Conservation (phyloP, 2,888 invertebrate genomes). For the Prosopocoilus inquinatus region DNA sequence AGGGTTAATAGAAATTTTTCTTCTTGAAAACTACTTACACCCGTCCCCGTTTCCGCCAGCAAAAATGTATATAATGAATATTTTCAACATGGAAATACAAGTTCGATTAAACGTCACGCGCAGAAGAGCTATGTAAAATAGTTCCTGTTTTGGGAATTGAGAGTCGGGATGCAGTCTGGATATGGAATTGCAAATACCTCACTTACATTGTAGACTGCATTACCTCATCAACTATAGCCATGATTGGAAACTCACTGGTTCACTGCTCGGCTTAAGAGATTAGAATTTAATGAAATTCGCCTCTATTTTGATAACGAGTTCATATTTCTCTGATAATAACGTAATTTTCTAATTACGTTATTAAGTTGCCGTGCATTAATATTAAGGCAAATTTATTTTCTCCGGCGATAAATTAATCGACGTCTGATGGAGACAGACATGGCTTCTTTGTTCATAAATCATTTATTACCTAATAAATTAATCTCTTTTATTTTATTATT, state of each 20-base stretch:
- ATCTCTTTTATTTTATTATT: too few species aligned
- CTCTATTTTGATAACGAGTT: slow-evolving; percentile 5
- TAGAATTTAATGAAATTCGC: slow-evolving; percentile 5
- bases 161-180: slow-evolving; percentile 5
- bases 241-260: slow-evolving; percentile 5
- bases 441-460: too few species aligned
- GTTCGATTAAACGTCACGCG: slow-evolving; percentile 28
- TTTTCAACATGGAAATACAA: slow-evolving; percentile 14
- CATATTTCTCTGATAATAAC: slow-evolving; percentile 5
- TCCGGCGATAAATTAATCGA: not conserved
- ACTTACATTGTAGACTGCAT: slow-evolving; percentile 5
- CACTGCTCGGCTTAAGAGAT: slow-evolving; percentile 5
- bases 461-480: too few species aligned
- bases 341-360: slow-evolving; percentile 2
- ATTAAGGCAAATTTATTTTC: not conserved
- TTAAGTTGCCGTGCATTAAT: not conserved
- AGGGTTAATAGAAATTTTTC: too few species aligned
- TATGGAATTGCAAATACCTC: slow-evolving; percentile 5
- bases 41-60: not conserved
- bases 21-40: not conserved
- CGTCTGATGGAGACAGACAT: too few species aligned
- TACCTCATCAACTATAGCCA: slow-evolving; percentile 5
- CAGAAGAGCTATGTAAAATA: slow-evolving; percentile 26
- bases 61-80: not conserved
- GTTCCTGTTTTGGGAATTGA: slow-evolving; percentile 24